Evolutionary conservation across 2,888 invertebrate species (phyloP), one percentile per base, ranked within the genome.

Genomic region (Thereva nobilitata): DNA sequence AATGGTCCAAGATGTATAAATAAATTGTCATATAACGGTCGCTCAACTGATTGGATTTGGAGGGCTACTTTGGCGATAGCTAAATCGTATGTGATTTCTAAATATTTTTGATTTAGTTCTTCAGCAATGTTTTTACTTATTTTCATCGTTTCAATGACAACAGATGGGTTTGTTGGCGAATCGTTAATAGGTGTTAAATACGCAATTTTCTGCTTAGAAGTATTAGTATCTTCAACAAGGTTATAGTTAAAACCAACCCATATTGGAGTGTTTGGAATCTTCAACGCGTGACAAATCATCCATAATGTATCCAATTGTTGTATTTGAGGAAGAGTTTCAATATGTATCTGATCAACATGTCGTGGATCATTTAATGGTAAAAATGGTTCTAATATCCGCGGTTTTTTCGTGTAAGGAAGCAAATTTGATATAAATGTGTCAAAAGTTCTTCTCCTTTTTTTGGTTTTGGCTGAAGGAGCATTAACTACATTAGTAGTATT

Each of bases 111-210:
- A 7, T 34, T 4, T 6, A 61, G 55, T 70, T 75, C 73, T n/a
- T 67, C 35, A 5, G 73, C 72, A 54, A 74, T 56, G 42, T 72
- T 59, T 63, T 72, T 70, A 59, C 72, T 69, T 52, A 70, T 52
- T 69, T 73, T 54, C 55, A 76, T 57, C 67, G 76, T 76, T 74
- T 74, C 66, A 53, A 71, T 53, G 23, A 76, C 74, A 38, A 71
- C 70, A 5, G 72, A 69, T 68, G 72, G 55, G 56, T 73, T 71
- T 34, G 76, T 77, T n/a, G 76, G 76, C 53, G 76, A 76, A 49
- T 67, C 69, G 68, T 77, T 77, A 42, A 76, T 75, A 9, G 74
- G 74, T 10, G 75, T 73, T 5, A 76, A 68, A 71, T 77, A 76
- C n/a, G n/a, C n/a, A n/a, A n/a, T n/a, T n/a, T n/a, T n/a, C n/a